Evolutionary conservation across 2,113 vertebrate genomes (phyloP), one percentile per base, ranked within the genome.

Genomic region (Aegypius monachus): DNA sequence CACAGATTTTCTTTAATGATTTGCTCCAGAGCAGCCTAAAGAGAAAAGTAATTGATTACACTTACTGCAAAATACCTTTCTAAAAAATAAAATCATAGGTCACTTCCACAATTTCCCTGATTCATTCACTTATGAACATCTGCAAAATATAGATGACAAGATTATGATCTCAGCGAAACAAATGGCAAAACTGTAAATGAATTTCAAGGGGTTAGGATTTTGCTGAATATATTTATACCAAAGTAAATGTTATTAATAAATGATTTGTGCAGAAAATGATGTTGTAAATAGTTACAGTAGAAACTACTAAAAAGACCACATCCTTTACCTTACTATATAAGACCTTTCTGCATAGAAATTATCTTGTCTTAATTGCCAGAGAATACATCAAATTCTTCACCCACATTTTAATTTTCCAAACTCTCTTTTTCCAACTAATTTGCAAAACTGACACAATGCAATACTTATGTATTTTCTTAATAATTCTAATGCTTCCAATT

Each of bases 1-100:
- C 13, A 80, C 12, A 91, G 18, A 56, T 98, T 98, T 98, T 98
- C 97, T 82, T 81, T 27, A 66, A 98, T 48, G 14, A 66, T 79
- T 65, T 95, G 16, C 13, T 95, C 55, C 80, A 98, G 92, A 61
- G 25, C 12, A 91, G 66, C 56, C 98, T 98, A 90, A 78, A 97
- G 66, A 85, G 63, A 95, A 53, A 71, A 81, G 38, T 59, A 55
- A 87, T 56, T 93, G 38, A 68, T 88, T 92, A 81, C 52, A 52
- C 27, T 85, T 32, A 91, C 45, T 78, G 13, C 8, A 65, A 95
- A 86, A 81, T 31, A 63, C 4, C 14, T 66, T 73, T 55, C 55
- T 78, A 66, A 77, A 80, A 56, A 67, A 71, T 16, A 45, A 58
- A 78, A 74, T 83, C 61, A 38, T 29, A 45, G 15, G 45, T 66